A percentile compares a stretch with the other conserved stretches of the same genome.
Conservation (phyloP, 2,797 vertebrate species). For the Scolopax rusticola region DNA sequence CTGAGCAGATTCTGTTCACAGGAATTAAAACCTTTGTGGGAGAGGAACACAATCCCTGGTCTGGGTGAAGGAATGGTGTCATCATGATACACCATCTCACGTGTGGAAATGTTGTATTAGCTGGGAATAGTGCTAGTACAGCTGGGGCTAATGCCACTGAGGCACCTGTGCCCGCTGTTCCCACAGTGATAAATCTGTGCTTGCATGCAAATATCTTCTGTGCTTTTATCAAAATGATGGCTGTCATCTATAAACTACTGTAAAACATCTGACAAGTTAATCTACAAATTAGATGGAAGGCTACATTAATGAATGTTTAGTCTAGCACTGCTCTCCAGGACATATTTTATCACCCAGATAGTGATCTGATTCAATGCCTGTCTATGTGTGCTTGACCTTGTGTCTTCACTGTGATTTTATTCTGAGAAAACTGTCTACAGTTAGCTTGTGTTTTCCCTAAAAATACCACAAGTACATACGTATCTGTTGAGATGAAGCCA, state of each 20-base stretch:
- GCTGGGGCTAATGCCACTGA: background rate
- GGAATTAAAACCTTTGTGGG: background rate
- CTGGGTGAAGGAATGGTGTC: background rate
- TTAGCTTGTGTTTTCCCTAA: background rate
- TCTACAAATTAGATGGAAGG: background rate
- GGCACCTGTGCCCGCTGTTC: background rate
- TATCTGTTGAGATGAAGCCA: background rate
- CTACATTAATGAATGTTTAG: background rate
- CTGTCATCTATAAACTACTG: background rate
- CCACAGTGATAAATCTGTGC: background rate
- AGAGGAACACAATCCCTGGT: background rate
- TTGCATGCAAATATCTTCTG: fast-evolving
- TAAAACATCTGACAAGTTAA: background rate
- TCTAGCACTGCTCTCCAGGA: background rate
- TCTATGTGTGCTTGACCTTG: background rate
- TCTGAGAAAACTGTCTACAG: background rate
- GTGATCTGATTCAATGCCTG: background rate
- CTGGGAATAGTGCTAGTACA: background rate
- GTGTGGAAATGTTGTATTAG: background rate
- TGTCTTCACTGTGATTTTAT: background rate
- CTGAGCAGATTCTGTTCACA: background rate
- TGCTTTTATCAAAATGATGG: background rate
- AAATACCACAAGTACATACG: background rate
- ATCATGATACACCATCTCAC: background rate
- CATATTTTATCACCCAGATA: background rate